Evolutionary conservation across 2,797 vertebrate genomes (phyloP).

Genomic region (Glyptemys insculpta): DNA sequence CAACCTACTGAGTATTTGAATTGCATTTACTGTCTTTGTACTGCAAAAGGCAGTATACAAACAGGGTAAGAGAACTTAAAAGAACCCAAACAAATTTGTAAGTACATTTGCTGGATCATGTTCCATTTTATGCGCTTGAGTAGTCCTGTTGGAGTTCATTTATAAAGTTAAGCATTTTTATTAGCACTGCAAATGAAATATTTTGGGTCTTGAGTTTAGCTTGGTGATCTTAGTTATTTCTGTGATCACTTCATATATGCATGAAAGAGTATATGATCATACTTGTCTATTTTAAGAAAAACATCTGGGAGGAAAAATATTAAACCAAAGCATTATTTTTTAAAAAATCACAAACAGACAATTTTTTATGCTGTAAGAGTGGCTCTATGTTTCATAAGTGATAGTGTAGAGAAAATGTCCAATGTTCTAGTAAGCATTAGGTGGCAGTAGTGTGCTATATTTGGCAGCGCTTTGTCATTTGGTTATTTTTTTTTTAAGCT

Average conservation of each 20-base stretch:
- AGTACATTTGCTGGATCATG: no score
- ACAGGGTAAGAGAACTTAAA: neutral
- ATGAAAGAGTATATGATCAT: neutral
- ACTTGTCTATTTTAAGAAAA: neutral
- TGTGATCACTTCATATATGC: neutral
- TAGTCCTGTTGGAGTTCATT: neutral
- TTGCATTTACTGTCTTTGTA: neutral
- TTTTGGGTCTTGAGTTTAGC: fast-evolving
- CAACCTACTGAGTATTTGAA: neutral
- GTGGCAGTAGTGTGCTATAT: slow-evolving; percentile 91
- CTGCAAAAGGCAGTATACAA: neutral
- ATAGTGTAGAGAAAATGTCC: neutral
- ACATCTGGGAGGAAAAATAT: neutral
- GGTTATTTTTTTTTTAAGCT: slow-evolving; percentile 15
- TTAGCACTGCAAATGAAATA: neutral
- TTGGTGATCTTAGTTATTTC: neutral
- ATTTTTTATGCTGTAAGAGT: neutral
- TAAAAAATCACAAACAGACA: neutral
- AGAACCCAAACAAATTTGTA: neutral
- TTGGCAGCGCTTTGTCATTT: slow-evolving; percentile 72
- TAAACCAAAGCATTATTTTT: neutral
- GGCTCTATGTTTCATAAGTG: neutral
- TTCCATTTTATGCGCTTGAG: neutral
- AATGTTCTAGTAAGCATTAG: slow-evolving; percentile 82
- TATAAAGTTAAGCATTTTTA: neutral